Evolutionary conservation across 2,113 vertebrate genomes (phyloP), one percentile per base, ranked within the genome.

Genomic region (Tinamus guttatus): DNA sequence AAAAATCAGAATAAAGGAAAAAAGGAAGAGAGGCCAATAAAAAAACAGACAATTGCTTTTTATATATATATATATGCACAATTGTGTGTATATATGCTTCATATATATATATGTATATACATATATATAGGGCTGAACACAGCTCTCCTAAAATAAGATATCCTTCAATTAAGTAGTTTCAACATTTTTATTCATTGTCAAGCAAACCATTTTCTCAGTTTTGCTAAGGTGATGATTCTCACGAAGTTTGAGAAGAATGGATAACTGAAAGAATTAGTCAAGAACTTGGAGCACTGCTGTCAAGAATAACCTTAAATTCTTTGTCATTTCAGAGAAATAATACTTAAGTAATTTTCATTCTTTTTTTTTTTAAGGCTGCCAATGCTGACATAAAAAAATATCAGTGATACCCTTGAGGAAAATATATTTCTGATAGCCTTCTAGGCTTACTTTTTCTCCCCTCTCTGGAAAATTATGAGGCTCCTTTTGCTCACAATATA

Each of bases 291-390:
- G 81, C 94, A 75, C 0, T 14, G 11, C 30, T 28, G 19, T 47
- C 47, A 84, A 62, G 19, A 73, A 56, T 47, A 47, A 71, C 16
- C 52, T 45, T 25, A 81, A 51, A 28, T 74, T 88, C 9, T 84
- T 28, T 65, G 21, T 49, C 43, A 91, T 82, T 93, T 92, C 18
- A 92, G 11, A 84, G 73, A 86, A 92, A 81, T 19, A 88, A 86
- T 11, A 24, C 7, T 67, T 25, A 34, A 34, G 19, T 5, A 64
- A 18, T 68, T 93, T 76, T 30, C 3, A 24, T 38, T 56, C 22
- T 8, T 80, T 45, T 34, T 11, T 63, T 82, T 45, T 80, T 24
- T 27, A 58, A 4, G 5, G 13, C 16, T 51, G 21, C 7, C 27
- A 54, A 15, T 13, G 28, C 16, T 68, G 52, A 45, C 24, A 78